phyloP scores from a whole-genome alignment of 1,140 invertebrate genomes.

The Zaprionus vittiger region DNA sequence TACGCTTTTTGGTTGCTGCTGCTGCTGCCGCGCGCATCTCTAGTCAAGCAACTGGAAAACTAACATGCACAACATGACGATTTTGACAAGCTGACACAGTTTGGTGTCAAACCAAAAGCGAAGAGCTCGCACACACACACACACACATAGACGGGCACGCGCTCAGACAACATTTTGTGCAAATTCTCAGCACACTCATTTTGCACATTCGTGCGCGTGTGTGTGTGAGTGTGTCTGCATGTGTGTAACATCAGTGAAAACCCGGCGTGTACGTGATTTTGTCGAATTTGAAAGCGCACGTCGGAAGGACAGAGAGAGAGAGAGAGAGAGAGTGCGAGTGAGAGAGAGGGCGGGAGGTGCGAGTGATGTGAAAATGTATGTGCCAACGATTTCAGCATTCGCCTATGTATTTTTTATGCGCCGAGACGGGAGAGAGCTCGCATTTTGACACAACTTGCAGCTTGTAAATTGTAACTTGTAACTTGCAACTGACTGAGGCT shows the following conservation, averaged over 20 bases:
- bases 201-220: slow-evolving; percentile 54
- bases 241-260: slow-evolving; percentile 75
- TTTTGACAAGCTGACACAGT: slow-evolving; percentile 81
- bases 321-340: no score
- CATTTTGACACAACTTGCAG: slow-evolving; percentile 53
- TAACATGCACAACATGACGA: slow-evolving; percentile 78
- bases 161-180: slow-evolving; percentile 55
- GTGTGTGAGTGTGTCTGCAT: slow-evolving; percentile 26
- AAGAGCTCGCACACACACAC: slow-evolving; percentile 19
- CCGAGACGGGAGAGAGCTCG: slow-evolving; percentile 11
- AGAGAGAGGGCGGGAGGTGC: slow-evolving; percentile 1
- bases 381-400: slow-evolving; percentile 60
- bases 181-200: slow-evolving; percentile 70
- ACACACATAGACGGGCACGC: slow-evolving; percentile 14
- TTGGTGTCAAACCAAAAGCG: slow-evolving; percentile 71
- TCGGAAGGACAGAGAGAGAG: slow-evolving; percentile 30
- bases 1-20: slow-evolving; percentile 19
- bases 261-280: slow-evolving; percentile 79
- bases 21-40: slow-evolving; percentile 43
- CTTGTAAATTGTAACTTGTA: slow-evolving; percentile 39
- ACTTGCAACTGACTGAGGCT: slow-evolving; percentile 44
- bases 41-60: slow-evolving; percentile 75
- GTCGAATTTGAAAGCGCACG: slow-evolving; percentile 78
- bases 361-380: slow-evolving; percentile 64
- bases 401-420: slow-evolving; percentile 57